Evolutionary conservation across 2,888 invertebrate genomes (phyloP).

Genomic region (Cactoblastis cactorum): DNA sequence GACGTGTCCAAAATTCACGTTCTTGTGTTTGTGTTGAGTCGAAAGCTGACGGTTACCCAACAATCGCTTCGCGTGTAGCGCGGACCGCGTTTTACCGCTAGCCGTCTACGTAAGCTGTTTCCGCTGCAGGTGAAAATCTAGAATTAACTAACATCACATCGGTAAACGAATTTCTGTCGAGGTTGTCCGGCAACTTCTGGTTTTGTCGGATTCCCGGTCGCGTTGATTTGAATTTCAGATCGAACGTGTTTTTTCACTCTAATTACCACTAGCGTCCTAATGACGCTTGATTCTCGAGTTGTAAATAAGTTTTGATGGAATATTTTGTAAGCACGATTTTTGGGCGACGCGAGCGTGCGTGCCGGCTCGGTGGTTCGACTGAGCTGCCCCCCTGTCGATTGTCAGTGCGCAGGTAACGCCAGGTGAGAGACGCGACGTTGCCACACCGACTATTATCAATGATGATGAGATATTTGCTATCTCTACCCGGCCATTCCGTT

Average conservation of each 20-base stretch:
- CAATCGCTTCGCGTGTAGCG: conserved; percentile 66
- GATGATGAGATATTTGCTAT: conserved; percentile 70
- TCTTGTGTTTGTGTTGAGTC: conserved; percentile 44
- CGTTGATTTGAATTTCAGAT: conserved; percentile 38
- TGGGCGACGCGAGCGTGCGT: conserved; percentile 55
- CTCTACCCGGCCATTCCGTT: conserved; percentile 53
- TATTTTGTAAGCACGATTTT: conserved; percentile 36
- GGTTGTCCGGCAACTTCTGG: conserved; percentile 37
- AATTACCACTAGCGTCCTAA: conserved; percentile 32
- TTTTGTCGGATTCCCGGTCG: conserved; percentile 44
- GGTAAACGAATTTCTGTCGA: conserved; percentile 49
- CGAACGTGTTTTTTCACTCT: conserved; percentile 40
- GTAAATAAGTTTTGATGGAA: conserved; percentile 40
- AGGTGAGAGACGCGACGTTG: conserved; percentile 75
- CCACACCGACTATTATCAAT: conserved; percentile 76
- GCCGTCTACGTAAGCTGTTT: conserved; percentile 73
- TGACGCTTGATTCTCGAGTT: conserved; percentile 29
- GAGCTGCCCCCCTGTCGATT: conserved; percentile 64
- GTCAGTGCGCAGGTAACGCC: conserved; percentile 76
- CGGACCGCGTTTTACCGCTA: conserved; percentile 74
- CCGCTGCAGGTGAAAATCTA: conserved; percentile 74
- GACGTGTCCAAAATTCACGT: conserved; percentile 42
- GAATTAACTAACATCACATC: conserved; percentile 68
- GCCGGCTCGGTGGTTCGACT: conserved; percentile 66
- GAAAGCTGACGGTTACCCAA: conserved; percentile 68